Percentiles rank a stretch among this genome's conserved stretches.
These are phyloP conservation scores for Pseudocheirus occidentalis DNA, from an alignment of 2,797 vertebrate genomes.

Conservation along the genomic window DNA sequence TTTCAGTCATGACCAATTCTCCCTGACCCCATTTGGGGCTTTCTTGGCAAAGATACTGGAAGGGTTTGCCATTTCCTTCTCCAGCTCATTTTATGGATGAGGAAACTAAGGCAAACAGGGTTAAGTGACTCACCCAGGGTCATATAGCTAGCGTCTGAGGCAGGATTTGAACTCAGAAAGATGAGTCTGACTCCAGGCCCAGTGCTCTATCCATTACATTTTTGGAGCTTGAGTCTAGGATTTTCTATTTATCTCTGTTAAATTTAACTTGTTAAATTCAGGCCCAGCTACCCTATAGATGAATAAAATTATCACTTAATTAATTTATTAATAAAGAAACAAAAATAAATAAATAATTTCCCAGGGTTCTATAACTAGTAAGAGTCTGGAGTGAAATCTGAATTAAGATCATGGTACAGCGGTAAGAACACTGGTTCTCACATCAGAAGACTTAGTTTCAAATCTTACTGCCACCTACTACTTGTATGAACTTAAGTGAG, in stretches of 20 bases:
- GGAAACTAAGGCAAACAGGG: too few species aligned
- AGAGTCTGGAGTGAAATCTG: neutral
- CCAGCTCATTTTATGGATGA: neutral
- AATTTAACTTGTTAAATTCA: too few species aligned
- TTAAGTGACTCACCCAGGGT: too few species aligned
- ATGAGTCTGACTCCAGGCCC: neutral
- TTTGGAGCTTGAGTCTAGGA: too few species aligned
- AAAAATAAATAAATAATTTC: neutral
- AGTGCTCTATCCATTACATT: neutral
- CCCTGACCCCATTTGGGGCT: too few species aligned
- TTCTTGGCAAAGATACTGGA: too few species aligned
- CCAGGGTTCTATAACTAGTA: neutral
- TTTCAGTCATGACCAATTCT: too few species aligned
- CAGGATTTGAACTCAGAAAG: too few species aligned
- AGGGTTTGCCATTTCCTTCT: neutral
- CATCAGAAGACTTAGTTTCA: neutral
- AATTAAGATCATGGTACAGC: neutral
- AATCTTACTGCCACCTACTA: neutral
- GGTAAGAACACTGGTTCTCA: neutral
- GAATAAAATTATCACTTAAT: neutral
- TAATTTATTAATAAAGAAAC: neutral
- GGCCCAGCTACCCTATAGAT: too few species aligned
- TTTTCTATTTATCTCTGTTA: too few species aligned
- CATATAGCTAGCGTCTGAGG: too few species aligned
- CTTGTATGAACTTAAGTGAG: neutral